These are phyloP conservation scores for Zele albiditarsus DNA, from an alignment of 2,888 invertebrate genomes.

Conservation along the genomic window DNA sequence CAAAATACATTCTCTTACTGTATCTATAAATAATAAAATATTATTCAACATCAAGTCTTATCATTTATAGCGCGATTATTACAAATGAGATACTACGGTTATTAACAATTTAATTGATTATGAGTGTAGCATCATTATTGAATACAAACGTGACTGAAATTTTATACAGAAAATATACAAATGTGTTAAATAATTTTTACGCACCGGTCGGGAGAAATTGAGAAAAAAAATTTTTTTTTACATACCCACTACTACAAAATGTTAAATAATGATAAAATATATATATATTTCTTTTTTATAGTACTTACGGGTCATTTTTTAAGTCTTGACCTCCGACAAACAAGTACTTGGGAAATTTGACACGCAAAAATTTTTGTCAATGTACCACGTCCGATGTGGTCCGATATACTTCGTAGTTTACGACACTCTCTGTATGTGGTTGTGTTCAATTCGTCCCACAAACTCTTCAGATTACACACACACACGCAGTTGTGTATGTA, in stretches of 20 bases:
- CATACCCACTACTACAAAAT: not conserved
- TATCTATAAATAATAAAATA: no score
- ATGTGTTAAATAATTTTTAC: no score
- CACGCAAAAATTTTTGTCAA: conserved; percentile 38
- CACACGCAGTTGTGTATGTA: not conserved
- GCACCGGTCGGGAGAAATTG: no score
- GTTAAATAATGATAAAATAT: not conserved
- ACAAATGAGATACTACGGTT: no score
- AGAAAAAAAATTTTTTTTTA: not conserved
- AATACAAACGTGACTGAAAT: no score
- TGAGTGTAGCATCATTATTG: no score
- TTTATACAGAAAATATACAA: no score
- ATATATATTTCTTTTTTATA: not conserved
- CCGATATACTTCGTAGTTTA: conserved; percentile 5
- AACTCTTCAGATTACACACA: not conserved
- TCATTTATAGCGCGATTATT: no score
- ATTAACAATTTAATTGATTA: no score
- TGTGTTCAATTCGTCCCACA: not conserved
- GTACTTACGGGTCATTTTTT: conserved; percentile 70
- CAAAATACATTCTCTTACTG: no score
- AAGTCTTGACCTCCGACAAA: conserved; percentile 69
- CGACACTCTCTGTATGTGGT: conserved; percentile 21
- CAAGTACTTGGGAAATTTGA: conserved; percentile 63
- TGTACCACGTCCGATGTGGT: conserved; percentile 27
- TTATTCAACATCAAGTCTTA: no score